Percentiles rank a stretch among this genome's conserved stretches.
These are phyloP conservation scores for Deroptyus accipitrinus DNA, from an alignment of 2,113 vertebrate genomes.

Conservation along the genomic window DNA sequence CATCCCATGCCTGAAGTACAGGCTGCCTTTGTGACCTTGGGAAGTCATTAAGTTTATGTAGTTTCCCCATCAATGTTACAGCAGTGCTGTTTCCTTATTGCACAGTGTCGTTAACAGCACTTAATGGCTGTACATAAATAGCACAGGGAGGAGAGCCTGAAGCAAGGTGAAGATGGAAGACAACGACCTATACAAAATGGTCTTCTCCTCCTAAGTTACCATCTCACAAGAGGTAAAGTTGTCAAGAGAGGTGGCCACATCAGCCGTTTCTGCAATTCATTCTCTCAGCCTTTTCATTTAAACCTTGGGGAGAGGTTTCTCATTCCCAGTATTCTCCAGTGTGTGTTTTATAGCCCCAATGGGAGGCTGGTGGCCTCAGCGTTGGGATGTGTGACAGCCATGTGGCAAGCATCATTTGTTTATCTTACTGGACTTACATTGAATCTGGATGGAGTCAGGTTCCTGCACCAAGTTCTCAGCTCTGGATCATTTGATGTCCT, in stretches of 20 bases:
- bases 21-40: neutral
- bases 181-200: neutral
- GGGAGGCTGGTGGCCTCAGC: neutral
- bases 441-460: neutral
- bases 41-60: neutral
- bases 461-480: neutral
- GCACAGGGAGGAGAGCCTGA: neutral
- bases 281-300: neutral
- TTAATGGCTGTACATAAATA: neutral
- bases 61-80: neutral
- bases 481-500: neutral
- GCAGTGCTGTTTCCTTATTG: neutral
- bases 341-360: neutral
- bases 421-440: neutral
- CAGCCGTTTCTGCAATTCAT: neutral
- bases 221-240: neutral
- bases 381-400: neutral
- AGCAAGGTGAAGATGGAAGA: neutral
- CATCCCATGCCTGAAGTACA: neutral
- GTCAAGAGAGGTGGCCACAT: neutral
- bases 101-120: neutral
- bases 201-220: neutral
- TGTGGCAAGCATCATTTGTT: neutral
- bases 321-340: neutral
- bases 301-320: neutral